phyloP scores from a whole-genome alignment of 1,140 invertebrate species.

The Heterodera carotae region DNA sequence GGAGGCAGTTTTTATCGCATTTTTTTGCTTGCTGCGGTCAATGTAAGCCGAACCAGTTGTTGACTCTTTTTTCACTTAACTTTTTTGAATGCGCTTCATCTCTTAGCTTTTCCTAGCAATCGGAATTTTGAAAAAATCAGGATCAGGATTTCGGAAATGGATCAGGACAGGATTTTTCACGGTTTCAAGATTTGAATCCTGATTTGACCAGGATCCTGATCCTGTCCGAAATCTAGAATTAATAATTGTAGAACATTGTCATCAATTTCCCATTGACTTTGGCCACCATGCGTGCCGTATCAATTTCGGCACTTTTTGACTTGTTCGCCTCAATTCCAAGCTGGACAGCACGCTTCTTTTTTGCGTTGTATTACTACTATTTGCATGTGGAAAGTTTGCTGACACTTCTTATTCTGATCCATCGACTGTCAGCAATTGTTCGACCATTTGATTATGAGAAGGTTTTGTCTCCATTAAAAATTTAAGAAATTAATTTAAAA shows the following conservation, averaged over 20 bases:
- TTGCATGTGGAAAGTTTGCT: neutral
- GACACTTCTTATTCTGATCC: neutral
- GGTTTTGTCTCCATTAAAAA: neutral
- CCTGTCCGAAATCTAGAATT: too few relatives aligned
- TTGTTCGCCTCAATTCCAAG: neutral
- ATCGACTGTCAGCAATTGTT: constrained; percentile 3
- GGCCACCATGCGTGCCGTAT: neutral
- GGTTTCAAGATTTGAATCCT: neutral
- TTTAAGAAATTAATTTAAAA: too few relatives aligned
- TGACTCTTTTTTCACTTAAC: too few relatives aligned
- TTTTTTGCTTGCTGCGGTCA: neutral
- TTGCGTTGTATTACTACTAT: neutral
- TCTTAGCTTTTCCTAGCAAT: too few relatives aligned
- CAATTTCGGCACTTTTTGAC: neutral
- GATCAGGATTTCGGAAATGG: too few relatives aligned
- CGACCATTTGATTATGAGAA: neutral
- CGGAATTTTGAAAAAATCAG: too few relatives aligned
- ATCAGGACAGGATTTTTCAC: too few relatives aligned
- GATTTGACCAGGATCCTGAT: too few relatives aligned
- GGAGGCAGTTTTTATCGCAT: neutral
- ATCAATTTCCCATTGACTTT: neutral
- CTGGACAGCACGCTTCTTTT: neutral
- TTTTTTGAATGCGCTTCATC: too few relatives aligned
- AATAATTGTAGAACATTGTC: neutral
- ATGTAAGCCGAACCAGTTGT: neutral